Evolutionary conservation across 2,797 vertebrate species (phyloP).

Genomic region (Labroides dimidiatus): DNA sequence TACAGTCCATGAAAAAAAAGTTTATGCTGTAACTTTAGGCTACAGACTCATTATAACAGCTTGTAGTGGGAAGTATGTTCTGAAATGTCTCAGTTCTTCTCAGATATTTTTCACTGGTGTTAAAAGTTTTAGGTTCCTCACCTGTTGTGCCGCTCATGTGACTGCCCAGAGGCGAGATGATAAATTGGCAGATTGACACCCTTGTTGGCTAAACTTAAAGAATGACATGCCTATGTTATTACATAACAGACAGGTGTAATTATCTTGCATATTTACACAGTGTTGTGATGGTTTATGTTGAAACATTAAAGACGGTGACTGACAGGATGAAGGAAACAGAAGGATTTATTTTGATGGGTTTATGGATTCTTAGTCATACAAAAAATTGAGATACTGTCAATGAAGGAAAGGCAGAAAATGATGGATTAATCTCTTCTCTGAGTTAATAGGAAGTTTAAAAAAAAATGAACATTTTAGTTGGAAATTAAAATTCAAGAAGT

Average conservation of each 20-base stretch:
- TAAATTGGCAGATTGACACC: conserved; percentile 58
- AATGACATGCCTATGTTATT: conserved; percentile 14
- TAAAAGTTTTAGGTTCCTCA: conserved; percentile 50
- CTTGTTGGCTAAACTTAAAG: conserved; percentile 33
- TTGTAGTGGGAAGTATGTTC: background rate
- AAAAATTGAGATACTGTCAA: too few species aligned
- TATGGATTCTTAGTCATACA: too few species aligned
- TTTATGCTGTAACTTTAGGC: conserved; percentile 6
- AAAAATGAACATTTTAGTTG: too few species aligned
- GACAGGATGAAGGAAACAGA: background rate
- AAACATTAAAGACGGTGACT: conserved; percentile 1
- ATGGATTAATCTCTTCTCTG: too few species aligned
- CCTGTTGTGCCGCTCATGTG: conserved; percentile 58
- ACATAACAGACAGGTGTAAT: background rate
- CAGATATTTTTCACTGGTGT: background rate
- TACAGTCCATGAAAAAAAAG: conserved; percentile 3
- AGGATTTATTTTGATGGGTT: background rate
- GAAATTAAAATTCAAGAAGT: too few species aligned
- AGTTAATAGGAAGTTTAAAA: too few species aligned
- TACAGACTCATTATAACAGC: background rate
- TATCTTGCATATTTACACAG: background rate
- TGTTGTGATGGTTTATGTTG: background rate
- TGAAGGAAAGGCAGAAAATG: too few species aligned
- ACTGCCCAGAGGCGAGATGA: conserved; percentile 57
- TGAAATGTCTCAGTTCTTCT: background rate